Evolutionary conservation across 2,113 vertebrate genomes (phyloP), one percentile per base, ranked within the genome.

Genomic region (Lepidothrix coronata): DNA sequence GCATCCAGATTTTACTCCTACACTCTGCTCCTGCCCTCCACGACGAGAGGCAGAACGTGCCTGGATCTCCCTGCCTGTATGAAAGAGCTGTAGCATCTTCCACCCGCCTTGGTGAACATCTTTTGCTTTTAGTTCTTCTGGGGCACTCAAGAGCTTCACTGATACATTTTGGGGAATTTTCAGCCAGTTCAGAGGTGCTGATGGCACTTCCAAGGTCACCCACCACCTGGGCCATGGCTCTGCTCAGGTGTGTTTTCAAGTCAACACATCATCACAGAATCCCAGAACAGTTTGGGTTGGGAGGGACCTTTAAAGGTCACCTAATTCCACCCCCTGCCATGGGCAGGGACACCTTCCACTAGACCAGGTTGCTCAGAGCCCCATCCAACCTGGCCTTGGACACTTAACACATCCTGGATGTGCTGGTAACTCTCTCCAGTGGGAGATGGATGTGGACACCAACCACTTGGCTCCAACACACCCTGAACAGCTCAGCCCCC

Each of bases 31-130:
- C 59, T 22, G 84, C n/a, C 55, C 35, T 80, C 77, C 3, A 3
- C 0, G 10, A 48, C 0, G 3, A 73, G 7, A 49, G 12, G 37
- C 33, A 70, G 28, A 1, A 27, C 0, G 6, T 52, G 73, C 73
- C 72, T 89, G 80, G 24, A 55, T 62, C 81, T 95, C 88, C 67
- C 76, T 18, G 10, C 37, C 30, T 21, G 43, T 20, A 3, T 1
- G 8, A 51, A 49, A 41, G 51, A 23, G 73, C 8, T 52, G 24
- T 14, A 58, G 22, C 59, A 18, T 49, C 33, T 87, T 35, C 46
- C 55, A 79, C 8, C 4, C 31, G 12, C 20, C 13, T 5, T 1
- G 0, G 39, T 7, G 19, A 33, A 1, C 4, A 31, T 9, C 17
- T 48, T n/a, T 8, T 12, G 23, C 35, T 68, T 76, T 43, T 20